Evolutionary conservation across 2,797 vertebrate genomes (phyloP).

Genomic region (Smutsia temminckii): DNA sequence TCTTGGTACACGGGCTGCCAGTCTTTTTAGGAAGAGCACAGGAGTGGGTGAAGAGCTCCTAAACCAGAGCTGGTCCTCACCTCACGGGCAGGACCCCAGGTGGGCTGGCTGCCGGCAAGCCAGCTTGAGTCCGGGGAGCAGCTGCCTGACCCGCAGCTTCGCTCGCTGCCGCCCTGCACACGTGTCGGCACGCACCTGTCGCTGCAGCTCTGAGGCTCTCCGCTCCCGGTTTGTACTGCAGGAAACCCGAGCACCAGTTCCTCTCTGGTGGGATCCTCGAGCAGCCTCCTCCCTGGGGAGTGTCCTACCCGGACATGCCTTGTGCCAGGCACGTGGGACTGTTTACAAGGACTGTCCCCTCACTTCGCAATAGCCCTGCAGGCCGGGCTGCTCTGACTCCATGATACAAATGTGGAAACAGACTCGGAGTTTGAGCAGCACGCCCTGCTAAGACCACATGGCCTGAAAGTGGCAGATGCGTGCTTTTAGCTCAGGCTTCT

Average conservation of each 20-base stretch:
- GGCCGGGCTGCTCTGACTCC: not conserved
- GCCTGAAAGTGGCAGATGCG: too few relatives aligned
- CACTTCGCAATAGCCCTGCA: not conserved
- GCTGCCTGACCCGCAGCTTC: not conserved
- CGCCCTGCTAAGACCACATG: not conserved
- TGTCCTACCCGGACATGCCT: not conserved
- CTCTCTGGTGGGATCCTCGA: not conserved
- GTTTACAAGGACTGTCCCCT: not conserved
- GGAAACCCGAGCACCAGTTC: not conserved
- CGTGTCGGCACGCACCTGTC: not conserved
- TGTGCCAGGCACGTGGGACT: not conserved
- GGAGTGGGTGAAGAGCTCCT: not conserved
- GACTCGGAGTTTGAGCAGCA: not conserved
- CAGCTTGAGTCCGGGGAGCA: too few relatives aligned
- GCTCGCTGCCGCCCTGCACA: not conserved
- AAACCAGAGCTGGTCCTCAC: not conserved
- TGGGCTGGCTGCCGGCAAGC: not conserved
- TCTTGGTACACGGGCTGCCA: not conserved
- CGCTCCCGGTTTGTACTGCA: not conserved
- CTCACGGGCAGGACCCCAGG: accelerated
- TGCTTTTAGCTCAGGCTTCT: not conserved
- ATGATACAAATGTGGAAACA: not conserved
- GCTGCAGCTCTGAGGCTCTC: not conserved
- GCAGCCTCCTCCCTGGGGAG: not conserved
- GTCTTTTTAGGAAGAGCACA: not conserved